A percentile compares a stretch with the other conserved stretches of the same genome.
These are phyloP conservation scores for Phalera bucephala DNA, from an alignment of 2,888 invertebrate species.

Conservation along the genomic window DNA sequence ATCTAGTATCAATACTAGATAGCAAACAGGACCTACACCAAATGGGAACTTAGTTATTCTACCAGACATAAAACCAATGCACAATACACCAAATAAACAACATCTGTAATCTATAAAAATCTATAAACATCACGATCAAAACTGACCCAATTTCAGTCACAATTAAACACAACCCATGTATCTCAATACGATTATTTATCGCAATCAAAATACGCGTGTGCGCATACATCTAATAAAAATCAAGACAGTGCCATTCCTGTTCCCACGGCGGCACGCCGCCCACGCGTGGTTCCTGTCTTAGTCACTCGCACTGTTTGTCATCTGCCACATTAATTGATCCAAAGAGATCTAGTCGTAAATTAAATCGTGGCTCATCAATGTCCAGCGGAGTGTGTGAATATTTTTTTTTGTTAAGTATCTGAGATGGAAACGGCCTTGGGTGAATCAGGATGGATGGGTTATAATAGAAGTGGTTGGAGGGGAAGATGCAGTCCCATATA, in stretches of 20 bases:
- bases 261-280: slow-evolving; percentile 71
- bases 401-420: slow-evolving; percentile 33
- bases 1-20: too few species aligned
- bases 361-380: slow-evolving; percentile 70
- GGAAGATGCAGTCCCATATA: too few species aligned
- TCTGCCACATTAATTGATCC: slow-evolving; percentile 77
- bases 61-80: too few species aligned
- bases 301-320: slow-evolving; percentile 70
- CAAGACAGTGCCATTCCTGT: slow-evolving; percentile 38
- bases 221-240: slow-evolving; percentile 29
- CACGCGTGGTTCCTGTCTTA: slow-evolving; percentile 60
- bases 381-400: slow-evolving; percentile 49
- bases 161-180: slow-evolving; percentile 1
- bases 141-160: neutral
- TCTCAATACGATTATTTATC: neutral
- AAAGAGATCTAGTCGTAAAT: slow-evolving; percentile 72
- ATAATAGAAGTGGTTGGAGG: too few species aligned
- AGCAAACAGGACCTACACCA: too few species aligned
- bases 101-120: too few species aligned
- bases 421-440: slow-evolving; percentile 44
- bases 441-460: slow-evolving; percentile 18
- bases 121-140: too few species aligned
- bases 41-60: too few species aligned
- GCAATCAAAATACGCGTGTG: slow-evolving; percentile 2
- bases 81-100: too few species aligned